Evolutionary conservation across 1,140 invertebrate genomes (phyloP), one percentile per base, ranked within the genome.

Genomic region (Globodera rostochiensis): DNA sequence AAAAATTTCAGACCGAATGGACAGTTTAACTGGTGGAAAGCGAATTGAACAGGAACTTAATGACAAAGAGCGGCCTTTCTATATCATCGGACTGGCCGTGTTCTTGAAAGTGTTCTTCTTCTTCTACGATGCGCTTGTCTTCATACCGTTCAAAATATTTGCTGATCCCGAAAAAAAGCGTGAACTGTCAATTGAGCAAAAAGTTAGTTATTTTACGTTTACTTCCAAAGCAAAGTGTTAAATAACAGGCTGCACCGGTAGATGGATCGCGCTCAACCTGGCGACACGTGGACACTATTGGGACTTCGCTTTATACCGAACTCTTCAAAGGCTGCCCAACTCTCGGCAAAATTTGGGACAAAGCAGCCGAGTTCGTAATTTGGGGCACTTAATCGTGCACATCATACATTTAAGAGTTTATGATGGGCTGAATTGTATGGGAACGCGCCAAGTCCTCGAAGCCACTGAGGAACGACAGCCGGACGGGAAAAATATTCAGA

Each of bases 401-500:
- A 21, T 6, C 47, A 15, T 49, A 25, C 46, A 92, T 78, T 96
- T 73, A 94, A 93, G 46, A 94, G 94, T 87, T 73, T 94, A 95
- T 91, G 91, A 92, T 0, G 91, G 93, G 8, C 94, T 93, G 85
- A 92, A 91, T 53, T 97, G 95, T 87, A 92, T 98, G 47, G 97
- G 97, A 13, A 96, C 95, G 0, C 92, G 97, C 71, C 93, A 96
- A 85, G 94, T 98, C 74, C 91, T 98, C 6, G 93, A 93, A 73
- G 96, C 97, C 90, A 95, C 97, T 88, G 95, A 98, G 87, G 96
- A 98, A 90, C 90, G 93, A 1, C 96, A 98, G 90, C 93, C 94
- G 0, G 96, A 97, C 91, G 97, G 97, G 70, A 93, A 95, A 88
- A 92, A 97, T 36, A 98, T 99, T 88, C 98, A 98, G 91, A 98